Evolutionary conservation across 1,140 invertebrate genomes (phyloP), one percentile per base, ranked within the genome.

Genomic region (Macrostomum lignano): DNA sequence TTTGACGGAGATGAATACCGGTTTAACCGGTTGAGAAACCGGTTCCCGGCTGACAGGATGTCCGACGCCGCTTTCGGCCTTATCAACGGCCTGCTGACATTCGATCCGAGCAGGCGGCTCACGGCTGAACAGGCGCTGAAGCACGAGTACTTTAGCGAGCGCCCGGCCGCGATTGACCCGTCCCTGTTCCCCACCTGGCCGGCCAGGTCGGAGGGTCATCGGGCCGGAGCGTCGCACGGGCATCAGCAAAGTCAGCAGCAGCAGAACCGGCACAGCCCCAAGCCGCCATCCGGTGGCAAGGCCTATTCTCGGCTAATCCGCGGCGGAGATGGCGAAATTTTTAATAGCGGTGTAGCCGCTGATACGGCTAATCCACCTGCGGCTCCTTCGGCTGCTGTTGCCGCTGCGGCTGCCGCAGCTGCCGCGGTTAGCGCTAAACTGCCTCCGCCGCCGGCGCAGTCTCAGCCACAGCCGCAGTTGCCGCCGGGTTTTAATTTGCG

Each of bases 81-180:
- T 28, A 7, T 14, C 5, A 25, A 13, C 43, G 74, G 73, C 37
- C 77, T 96, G 46, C 60, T 96, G 3, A 86, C 79, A 0, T 96
- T 86, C 48, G 73, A 86, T 58, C 86, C 86, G 2, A 61, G 56
- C 4, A 70, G 73, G 48, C 63, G 91, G 45, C 65, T 88, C 7
- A 73, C 75, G 3, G 82, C 84, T 1, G 77, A 86, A 42, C 69
- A 74, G 31, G 82, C 79, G 0, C 47, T 88, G 2, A 66, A 70
- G 38, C 78, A 91, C 48, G 56, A 65, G 5, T 96, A 84, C 51
- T 96, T 96, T 47, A 46, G 66, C 38, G 86, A 96, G 60, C 65
- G 70, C 17, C 91, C 91, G 0, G 53, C 74, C 33, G 74, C 86
- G 10, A 78, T 93, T 39, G 73, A 82, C 51, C 84, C 84, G 2